Conservation (phyloP, 2,113 vertebrate species). For the Kryptolebias marmoratus region DNA sequence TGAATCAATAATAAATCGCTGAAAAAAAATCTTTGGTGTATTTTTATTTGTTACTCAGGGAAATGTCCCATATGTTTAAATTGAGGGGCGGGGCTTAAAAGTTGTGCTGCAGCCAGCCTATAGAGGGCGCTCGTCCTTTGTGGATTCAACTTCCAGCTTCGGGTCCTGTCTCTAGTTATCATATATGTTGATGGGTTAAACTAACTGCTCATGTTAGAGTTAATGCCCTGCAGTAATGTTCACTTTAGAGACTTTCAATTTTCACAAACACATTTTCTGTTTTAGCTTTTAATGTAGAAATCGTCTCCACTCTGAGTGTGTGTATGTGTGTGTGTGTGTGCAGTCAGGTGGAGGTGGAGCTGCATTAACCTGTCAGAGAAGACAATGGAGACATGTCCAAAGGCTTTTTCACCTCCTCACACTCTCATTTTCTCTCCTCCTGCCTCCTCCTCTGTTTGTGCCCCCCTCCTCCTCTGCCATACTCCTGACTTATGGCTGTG, state of each 20-base stretch:
- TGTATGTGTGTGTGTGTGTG: slow-evolving; percentile 3
- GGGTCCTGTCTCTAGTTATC: no score
- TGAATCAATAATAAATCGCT: no score
- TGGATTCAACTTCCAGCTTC: no score
- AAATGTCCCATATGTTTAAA: no score
- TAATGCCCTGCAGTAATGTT: slow-evolving; percentile 43
- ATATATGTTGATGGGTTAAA: no score
- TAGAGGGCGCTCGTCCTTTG: no score
- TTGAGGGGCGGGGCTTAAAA: no score
- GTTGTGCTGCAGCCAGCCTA: no score
- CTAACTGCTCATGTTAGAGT: neutral
- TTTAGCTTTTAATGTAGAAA: slow-evolving; percentile 55
- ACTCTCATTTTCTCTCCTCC: slow-evolving; percentile 3
- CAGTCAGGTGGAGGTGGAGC: slow-evolving; percentile 43
- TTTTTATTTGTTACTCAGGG: no score
- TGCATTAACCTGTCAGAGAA: slow-evolving; percentile 66
- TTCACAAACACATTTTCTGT: slow-evolving; percentile 41
- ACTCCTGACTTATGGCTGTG: slow-evolving; percentile 94
- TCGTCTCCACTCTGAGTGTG: slow-evolving; percentile 38
- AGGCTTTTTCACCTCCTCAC: slow-evolving; percentile 34
- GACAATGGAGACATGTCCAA: slow-evolving; percentile 63
- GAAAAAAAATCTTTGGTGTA: no score
- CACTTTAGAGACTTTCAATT: slow-evolving; percentile 39
- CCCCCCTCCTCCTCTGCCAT: slow-evolving; percentile 71
- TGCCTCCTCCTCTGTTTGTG: slow-evolving; percentile 18